Base-by-base conservation (phyloP, 2,888 invertebrate genomes). In the Lycophotia porphyrea region DNA sequence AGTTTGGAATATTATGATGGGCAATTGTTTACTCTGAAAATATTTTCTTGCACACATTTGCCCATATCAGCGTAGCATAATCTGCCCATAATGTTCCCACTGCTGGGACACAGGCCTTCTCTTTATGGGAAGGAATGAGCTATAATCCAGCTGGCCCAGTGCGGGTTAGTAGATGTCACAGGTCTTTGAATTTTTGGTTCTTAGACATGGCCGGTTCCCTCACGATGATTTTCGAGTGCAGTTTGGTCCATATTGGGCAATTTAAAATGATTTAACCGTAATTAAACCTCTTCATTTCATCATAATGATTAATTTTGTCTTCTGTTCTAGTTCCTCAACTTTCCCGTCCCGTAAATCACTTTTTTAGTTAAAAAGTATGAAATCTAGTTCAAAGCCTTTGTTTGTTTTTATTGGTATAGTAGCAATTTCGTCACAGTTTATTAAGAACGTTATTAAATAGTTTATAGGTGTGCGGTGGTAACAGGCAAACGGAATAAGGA, bases 401-500 rank as follows among this genome's bases (percentile, higher is more conserved):
- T 64, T 42, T 42, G 24, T 36, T 58, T 81, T 82, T 49, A n/a
- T 49, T 52, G 31, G 31, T 36, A 34, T 55, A 66, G 27, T 65
- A 42, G 27, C 61, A 18, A 15, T 83, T 63, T 58, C 42, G 55
- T 52, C 42, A 31, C 55, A 42, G 47, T 83, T 61, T 76, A 83
- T 67, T 77, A 82, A 61, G 44, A 61, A 67, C 44, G 24, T 39
- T 66, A 77, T n/a, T n/a, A n/a, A n/a, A n/a, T 55, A 47, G 78
- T 66, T 82, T 61, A 82, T 77, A 78, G 68, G 42, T 67, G 36
- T 80, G 65, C 47, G 27, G 42, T 64, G 27, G 60, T 44, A 64
- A 76, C 63, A 34, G 47, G 69, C 24, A 72, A 72, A 77, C 52
- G 44, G 42, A 49, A 72, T 63, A 70, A 86, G 71, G 71, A 82